Percentiles rank a stretch among this genome's conserved stretches.
phyloP scores from a whole-genome alignment of 2,113 vertebrate genomes.

The Argyrosomus japonicus region DNA sequence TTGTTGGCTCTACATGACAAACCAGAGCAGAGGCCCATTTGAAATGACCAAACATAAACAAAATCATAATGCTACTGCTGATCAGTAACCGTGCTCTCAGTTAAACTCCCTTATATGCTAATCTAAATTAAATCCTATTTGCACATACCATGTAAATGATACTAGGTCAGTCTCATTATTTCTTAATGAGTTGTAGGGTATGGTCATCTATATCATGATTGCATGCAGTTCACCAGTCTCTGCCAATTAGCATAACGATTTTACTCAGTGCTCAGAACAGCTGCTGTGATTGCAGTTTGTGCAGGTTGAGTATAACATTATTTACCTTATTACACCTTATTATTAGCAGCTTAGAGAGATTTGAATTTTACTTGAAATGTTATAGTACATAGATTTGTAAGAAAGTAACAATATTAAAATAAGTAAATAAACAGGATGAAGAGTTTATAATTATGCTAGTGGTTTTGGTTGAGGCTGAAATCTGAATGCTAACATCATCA shows the following conservation, averaged over 20 bases:
- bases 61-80: not conserved
- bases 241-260: constrained; percentile 27
- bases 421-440: too few relatives aligned
- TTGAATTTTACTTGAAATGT: too few relatives aligned
- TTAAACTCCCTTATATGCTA: constrained; percentile 5
- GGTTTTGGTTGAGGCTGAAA: too few relatives aligned
- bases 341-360: too few relatives aligned
- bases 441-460: too few relatives aligned
- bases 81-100: not conserved
- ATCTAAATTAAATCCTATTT: constrained; percentile 37
- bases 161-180: constrained; percentile 56
- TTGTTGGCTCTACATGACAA: too few relatives aligned
- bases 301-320: not conserved
- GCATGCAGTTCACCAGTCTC: constrained; percentile 9
- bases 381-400: too few relatives aligned
- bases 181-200: constrained; percentile 44
- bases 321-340: too few relatives aligned
- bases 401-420: too few relatives aligned
- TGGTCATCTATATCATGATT: not conserved
- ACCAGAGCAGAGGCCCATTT: not conserved
- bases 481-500: too few relatives aligned
- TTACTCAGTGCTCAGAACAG: not conserved
- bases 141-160: constrained; percentile 49
- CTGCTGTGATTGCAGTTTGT: not conserved
- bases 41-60: not conserved